A percentile compares a stretch with the other conserved stretches of the same genome.
These are phyloP conservation scores for Spea bombifrons DNA, from an alignment of 2,113 vertebrate species.

Conservation along the genomic window DNA sequence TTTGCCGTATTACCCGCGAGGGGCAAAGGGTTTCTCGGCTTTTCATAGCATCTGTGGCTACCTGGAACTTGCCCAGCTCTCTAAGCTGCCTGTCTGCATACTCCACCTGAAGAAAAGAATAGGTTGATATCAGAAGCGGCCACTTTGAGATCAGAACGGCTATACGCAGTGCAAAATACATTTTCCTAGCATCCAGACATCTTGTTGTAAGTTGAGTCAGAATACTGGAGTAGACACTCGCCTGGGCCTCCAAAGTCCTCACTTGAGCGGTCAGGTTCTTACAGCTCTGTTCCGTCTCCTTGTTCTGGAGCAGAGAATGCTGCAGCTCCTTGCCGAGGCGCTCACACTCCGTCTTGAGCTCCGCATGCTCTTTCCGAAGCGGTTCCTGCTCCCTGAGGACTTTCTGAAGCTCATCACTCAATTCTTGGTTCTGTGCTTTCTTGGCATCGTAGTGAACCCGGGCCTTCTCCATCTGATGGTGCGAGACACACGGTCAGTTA, in stretches of 20 bases:
- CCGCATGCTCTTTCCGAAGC: conserved; percentile 67
- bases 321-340: conserved; percentile 72
- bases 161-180: not conserved
- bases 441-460: conserved; percentile 77
- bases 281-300: conserved; percentile 63
- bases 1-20: conserved; percentile 49
- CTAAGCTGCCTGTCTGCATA: conserved; percentile 72
- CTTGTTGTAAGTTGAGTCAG: too few species aligned
- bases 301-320: conserved; percentile 64
- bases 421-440: conserved; percentile 83
- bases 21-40: conserved; percentile 49
- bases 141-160: not conserved
- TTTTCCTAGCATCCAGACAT: not conserved
- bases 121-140: too few species aligned
- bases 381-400: conserved; percentile 68
- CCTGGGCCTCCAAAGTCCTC: conserved; percentile 79
- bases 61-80: conserved; percentile 65
- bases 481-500: not conserved
- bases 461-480: conserved; percentile 81
- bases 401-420: conserved; percentile 60
- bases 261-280: conserved; percentile 69
- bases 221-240: conserved; percentile 46
- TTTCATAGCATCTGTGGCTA: conserved; percentile 52
- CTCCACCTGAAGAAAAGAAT: conserved; percentile 64
- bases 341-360: conserved; percentile 62